Conservation (phyloP, 2,113 vertebrate species). For the Oreamnos americanus region DNA sequence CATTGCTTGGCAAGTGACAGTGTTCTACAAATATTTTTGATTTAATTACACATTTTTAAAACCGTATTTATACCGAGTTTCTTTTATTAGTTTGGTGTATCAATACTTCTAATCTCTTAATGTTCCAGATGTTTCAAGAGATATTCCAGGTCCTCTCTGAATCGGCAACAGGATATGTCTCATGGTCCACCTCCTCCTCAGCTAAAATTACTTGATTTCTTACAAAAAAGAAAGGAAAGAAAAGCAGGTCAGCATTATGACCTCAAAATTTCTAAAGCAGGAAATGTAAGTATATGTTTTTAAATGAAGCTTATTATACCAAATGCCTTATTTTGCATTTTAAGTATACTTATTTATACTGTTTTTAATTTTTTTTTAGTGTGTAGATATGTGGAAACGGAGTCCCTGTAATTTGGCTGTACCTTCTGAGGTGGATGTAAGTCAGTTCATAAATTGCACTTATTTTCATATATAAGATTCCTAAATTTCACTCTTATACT, state of each 20-base stretch:
- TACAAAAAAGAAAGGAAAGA: slow-evolving; percentile 95
- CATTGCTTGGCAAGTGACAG: neutral
- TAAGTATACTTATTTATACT: neutral
- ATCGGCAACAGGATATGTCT: slow-evolving; percentile 94
- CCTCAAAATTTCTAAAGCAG: slow-evolving; percentile 98
- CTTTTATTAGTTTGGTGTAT: neutral
- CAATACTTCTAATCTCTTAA: neutral
- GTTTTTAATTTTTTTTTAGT: slow-evolving; percentile 81
- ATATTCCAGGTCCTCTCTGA: slow-evolving; percentile 92
- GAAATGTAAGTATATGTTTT: slow-evolving; percentile 87
- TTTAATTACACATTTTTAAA: neutral
- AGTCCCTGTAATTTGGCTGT: slow-evolving; percentile 90
- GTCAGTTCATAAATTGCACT: slow-evolving; percentile 67
- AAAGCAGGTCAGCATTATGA: slow-evolving; percentile 92
- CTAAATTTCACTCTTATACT: neutral
- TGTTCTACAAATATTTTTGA: neutral
- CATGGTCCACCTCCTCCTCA: slow-evolving; percentile 91
- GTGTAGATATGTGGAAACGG: slow-evolving; percentile 98
- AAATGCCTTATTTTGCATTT: slow-evolving; percentile 15
- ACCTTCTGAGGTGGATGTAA: slow-evolving; percentile 97
- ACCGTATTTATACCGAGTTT: neutral
- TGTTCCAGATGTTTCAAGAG: slow-evolving; percentile 92
- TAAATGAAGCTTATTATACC: neutral
- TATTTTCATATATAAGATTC: neutral
- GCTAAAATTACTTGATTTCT: slow-evolving; percentile 93